Conservation (phyloP, 2,888 invertebrate species). For the Cotesia congregata region DNA sequence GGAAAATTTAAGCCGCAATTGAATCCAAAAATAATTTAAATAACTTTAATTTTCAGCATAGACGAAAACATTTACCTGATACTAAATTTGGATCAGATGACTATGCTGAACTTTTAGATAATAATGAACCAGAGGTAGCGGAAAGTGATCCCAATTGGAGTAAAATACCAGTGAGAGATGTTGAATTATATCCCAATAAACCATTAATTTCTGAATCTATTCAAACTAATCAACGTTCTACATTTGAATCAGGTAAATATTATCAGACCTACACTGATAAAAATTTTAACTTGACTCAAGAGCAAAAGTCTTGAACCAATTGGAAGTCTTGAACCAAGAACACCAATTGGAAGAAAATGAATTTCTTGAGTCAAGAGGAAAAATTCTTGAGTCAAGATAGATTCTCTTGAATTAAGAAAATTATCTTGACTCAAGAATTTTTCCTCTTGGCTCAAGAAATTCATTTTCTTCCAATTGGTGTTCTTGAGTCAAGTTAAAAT, state of each 20-base stretch:
- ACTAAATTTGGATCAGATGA: constrained; percentile 52
- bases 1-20: background rate
- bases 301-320: too few relatives aligned
- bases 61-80: constrained; percentile 48
- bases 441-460: too few relatives aligned
- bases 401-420: too few relatives aligned
- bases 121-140: constrained; percentile 55
- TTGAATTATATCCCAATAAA: constrained; percentile 29
- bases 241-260: constrained; percentile 56
- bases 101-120: constrained; percentile 57
- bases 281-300: too few relatives aligned
- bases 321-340: too few relatives aligned
- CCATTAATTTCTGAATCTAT: constrained; percentile 29
- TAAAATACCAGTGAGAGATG: constrained; percentile 43
- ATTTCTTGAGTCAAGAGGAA: too few relatives aligned
- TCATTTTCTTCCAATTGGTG: too few relatives aligned
- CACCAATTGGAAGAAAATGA: too few relatives aligned
- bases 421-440: too few relatives aligned
- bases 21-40: constrained; percentile 10
- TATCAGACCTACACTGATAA: too few relatives aligned
- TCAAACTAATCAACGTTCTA: constrained; percentile 41
- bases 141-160: constrained; percentile 46
- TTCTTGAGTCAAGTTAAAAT: too few relatives aligned
- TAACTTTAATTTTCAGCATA: constrained; percentile 33
- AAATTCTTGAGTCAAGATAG: too few relatives aligned